phyloP scores from a whole-genome alignment of 1,140 invertebrate genomes.

The Hestina assimilis region DNA sequence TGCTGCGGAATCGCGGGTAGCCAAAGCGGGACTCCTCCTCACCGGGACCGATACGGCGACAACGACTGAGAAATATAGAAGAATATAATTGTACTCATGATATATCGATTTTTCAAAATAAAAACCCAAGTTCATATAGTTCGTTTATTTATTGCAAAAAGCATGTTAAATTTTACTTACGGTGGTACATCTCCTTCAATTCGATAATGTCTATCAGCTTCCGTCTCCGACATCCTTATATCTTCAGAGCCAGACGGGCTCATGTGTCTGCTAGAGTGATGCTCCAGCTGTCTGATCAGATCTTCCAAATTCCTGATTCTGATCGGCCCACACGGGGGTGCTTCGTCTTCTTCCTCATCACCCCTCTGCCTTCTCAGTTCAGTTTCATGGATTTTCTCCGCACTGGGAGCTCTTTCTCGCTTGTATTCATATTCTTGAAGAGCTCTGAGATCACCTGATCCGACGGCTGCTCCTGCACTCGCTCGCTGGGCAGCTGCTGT shows the following conservation, averaged over 20 bases:
- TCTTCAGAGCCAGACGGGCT: constrained; percentile 94
- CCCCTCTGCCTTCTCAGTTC: constrained; percentile 60
- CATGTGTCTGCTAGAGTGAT: constrained; percentile 91
- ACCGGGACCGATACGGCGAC: constrained; percentile 74
- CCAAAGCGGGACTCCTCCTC: constrained; percentile 85
- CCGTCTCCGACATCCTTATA: constrained; percentile 93
- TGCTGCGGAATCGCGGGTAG: constrained; percentile 88
- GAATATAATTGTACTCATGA: not conserved
- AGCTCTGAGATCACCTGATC: constrained; percentile 82
- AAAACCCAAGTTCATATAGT: too few species aligned
- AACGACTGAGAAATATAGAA: constrained; percentile 57
- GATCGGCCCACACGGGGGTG: constrained; percentile 85
- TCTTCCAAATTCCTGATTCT: constrained; percentile 94
- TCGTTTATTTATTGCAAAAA: too few species aligned
- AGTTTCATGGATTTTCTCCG: constrained; percentile 83
- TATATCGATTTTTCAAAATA: not conserved
- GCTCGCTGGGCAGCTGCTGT: constrained; percentile 87
- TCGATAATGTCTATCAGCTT: constrained; percentile 92
- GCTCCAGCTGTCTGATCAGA: constrained; percentile 92
- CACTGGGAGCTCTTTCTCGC: constrained; percentile 80
- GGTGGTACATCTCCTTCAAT: constrained; percentile 83
- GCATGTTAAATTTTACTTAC: constrained; percentile 39
- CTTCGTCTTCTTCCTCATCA: constrained; percentile 83
- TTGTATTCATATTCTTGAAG: constrained; percentile 82
- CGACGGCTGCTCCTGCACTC: constrained; percentile 80